Conservation (phyloP, 1,140 invertebrate genomes). For the Brachionus sp. region DNA sequence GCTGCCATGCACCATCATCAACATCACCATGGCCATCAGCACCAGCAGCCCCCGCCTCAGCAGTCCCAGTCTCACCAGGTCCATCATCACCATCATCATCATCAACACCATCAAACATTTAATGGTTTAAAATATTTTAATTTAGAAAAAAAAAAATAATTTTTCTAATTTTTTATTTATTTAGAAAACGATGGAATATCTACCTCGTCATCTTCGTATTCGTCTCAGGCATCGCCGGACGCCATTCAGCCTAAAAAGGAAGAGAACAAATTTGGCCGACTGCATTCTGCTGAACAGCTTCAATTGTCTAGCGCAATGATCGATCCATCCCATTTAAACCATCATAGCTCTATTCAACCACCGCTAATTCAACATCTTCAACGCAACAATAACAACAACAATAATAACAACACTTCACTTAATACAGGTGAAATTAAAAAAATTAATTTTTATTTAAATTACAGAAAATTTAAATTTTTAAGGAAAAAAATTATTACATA, state of each 20-base stretch:
- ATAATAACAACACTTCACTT: background rate
- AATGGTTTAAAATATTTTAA: background rate
- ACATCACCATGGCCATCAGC: background rate
- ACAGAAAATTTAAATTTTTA: too few species aligned
- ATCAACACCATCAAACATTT: background rate
- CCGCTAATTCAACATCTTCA: background rate
- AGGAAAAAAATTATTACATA: too few species aligned
- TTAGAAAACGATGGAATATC: conserved; percentile 10
- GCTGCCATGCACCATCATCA: background rate
- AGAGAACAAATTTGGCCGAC: background rate
- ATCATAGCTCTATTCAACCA: background rate
- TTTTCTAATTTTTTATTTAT: background rate
- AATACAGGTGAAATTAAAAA: background rate
- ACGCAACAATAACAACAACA: background rate
- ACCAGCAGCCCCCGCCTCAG: background rate
- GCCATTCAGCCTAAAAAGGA: background rate
- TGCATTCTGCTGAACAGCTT: background rate
- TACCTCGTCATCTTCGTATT: conserved; percentile 37
- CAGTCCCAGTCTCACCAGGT: background rate
- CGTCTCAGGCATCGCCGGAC: conserved; percentile 37
- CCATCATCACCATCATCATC: background rate
- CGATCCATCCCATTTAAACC: background rate
- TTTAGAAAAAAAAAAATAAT: too few species aligned
- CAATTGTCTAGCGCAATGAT: background rate
- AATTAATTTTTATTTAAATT: too few species aligned